phyloP scores from a whole-genome alignment of 2,113 vertebrate species.

The Nestor notabilis region DNA sequence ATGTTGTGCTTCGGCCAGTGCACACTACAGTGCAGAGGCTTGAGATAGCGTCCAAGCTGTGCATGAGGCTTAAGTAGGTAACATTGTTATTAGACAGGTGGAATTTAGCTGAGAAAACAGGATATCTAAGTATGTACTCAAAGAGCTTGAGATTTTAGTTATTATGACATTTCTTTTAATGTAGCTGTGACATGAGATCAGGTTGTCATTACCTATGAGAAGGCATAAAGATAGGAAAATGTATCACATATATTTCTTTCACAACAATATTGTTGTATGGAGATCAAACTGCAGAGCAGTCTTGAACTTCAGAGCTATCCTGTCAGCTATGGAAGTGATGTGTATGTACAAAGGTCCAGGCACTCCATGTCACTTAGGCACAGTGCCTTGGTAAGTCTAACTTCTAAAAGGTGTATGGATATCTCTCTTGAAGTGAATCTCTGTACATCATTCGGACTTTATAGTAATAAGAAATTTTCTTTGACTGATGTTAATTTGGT shows the following conservation, averaged over 20 bases:
- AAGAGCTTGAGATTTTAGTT: neutral
- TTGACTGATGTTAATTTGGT: neutral
- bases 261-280: neutral
- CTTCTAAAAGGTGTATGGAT: neutral
- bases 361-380: neutral
- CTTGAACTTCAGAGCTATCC: neutral
- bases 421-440: neutral
- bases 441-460: neutral
- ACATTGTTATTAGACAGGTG: neutral
- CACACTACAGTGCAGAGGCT: neutral
- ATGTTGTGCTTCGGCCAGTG: neutral
- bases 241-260: neutral
- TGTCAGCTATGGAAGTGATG: fast-evolving
- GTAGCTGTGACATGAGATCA: neutral
- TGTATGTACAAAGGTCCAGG: neutral
- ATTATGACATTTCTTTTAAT: neutral
- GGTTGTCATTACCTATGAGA: neutral
- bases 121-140: neutral
- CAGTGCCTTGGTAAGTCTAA: neutral
- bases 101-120: neutral
- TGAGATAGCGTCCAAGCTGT: neutral
- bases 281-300: neutral
- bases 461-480: neutral
- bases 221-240: neutral
- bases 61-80: neutral